Evolutionary conservation across 2,888 invertebrate species (phyloP).

Genomic region (Amphipyra berbera): DNA sequence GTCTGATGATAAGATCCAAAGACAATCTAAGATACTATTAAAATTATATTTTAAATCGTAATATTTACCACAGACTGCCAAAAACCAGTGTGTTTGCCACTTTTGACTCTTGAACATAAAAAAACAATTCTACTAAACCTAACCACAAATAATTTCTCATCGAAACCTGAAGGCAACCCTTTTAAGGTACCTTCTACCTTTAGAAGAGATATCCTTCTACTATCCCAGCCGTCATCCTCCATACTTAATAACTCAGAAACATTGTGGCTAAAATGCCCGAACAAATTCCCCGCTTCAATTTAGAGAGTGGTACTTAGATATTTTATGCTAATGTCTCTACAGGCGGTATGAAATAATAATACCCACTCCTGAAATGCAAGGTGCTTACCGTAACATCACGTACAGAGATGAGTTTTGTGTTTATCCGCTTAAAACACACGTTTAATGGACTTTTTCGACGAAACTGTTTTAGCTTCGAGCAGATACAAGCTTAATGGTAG

Average conservation of each 20-base stretch:
- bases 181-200: slow-evolving; percentile 4
- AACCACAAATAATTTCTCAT: slow-evolving; percentile 10
- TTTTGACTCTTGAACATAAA: slow-evolving; percentile 1
- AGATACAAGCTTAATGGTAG: slow-evolving; percentile 42
- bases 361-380: slow-evolving; percentile 59
- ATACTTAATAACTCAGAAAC: slow-evolving; percentile 55
- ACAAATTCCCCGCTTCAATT: slow-evolving; percentile 70
- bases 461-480: slow-evolving; percentile 49
- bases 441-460: slow-evolving; percentile 61
- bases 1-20: too few species aligned
- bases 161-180: slow-evolving; percentile 22
- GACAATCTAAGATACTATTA: too few species aligned
- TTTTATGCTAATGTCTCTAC: slow-evolving; percentile 80
- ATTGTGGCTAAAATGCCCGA: slow-evolving; percentile 57
- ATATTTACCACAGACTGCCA: too few species aligned
- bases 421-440: slow-evolving; percentile 59
- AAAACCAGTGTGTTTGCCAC: neutral
- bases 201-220: slow-evolving; percentile 26
- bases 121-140: neutral
- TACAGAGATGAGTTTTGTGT: slow-evolving; percentile 59
- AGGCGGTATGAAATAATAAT: slow-evolving; percentile 80
- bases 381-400: slow-evolving; percentile 54
- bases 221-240: slow-evolving; percentile 27
- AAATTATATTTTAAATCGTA: too few species aligned
- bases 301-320: slow-evolving; percentile 69